Conservation (phyloP, 2,797 vertebrate genomes). For the Microcaecilia unicolor region DNA sequence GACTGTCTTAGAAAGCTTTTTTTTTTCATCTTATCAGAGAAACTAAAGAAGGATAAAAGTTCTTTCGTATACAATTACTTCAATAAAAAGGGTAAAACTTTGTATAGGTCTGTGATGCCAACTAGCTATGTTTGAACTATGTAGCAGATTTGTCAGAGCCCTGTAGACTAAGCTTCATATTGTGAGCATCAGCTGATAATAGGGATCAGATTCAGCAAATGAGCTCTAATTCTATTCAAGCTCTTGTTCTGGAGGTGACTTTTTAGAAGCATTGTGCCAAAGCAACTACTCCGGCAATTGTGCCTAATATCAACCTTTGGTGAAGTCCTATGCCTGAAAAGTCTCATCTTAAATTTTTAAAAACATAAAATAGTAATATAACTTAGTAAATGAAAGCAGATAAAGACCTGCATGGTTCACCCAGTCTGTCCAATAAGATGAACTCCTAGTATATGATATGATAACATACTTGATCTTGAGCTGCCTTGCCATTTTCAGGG, state of each 20-base stretch:
- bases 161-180: conserved; percentile 24
- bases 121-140: conserved; percentile 30
- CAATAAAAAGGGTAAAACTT: conserved; percentile 25
- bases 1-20: conserved; percentile 11
- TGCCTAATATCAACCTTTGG: conserved; percentile 1
- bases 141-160: conserved; percentile 16
- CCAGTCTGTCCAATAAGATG: too few relatives aligned
- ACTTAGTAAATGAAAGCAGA: too few relatives aligned
- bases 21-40: conserved; percentile 25
- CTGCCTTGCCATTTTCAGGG: too few relatives aligned
- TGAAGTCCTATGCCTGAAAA: conserved; percentile 12
- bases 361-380: too few relatives aligned
- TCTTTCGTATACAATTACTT: conserved; percentile 13
- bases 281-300: conserved; percentile 19
- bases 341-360: conserved; percentile 24
- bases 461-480: too few relatives aligned
- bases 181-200: conserved; percentile 24
- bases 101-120: conserved; percentile 29
- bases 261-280: conserved; percentile 29
- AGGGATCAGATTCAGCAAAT: conserved; percentile 35
- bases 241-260: conserved; percentile 31
- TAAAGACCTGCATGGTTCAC: too few relatives aligned
- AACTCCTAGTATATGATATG: too few relatives aligned
- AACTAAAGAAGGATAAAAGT: conserved; percentile 31
- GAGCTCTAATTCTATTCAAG: conserved; percentile 45